Conservation (phyloP, 2,113 vertebrate species). For the Myodes glareolus region DNA sequence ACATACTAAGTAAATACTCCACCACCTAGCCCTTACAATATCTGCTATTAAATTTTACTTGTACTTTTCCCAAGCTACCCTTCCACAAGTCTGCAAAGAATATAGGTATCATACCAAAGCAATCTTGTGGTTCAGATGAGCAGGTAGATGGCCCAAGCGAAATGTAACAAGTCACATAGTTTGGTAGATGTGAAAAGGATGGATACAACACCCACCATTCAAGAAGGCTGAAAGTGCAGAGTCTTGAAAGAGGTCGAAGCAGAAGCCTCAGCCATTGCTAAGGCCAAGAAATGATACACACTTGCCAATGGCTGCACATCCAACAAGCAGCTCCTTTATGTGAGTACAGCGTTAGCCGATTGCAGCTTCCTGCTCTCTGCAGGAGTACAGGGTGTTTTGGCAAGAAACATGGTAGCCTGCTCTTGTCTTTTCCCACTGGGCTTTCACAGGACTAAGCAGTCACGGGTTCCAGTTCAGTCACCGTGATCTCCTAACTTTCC, state of each 20-base stretch:
- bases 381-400: conserved; percentile 13
- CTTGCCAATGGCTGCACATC: background rate
- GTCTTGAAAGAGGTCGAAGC: background rate
- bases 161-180: background rate
- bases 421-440: background rate
- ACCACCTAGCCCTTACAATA: background rate
- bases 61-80: background rate
- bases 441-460: background rate
- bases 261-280: background rate
- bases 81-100: background rate
- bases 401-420: background rate
- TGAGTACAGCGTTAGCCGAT: conserved; percentile 46
- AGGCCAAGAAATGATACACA: background rate
- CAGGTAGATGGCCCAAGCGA: background rate
- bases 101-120: background rate
- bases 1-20: background rate
- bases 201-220: background rate
- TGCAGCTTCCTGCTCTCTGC: background rate
- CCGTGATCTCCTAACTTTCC: background rate
- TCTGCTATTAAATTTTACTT: background rate
- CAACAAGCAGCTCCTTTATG: conserved; percentile 46
- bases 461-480: background rate
- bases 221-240: conserved; percentile 14
- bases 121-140: background rate
- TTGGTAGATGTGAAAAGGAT: background rate